A percentile compares a stretch with the other conserved stretches of the same genome.
Conservation (phyloP, 2,797 vertebrate genomes). For the Sibirionetta formosa region DNA sequence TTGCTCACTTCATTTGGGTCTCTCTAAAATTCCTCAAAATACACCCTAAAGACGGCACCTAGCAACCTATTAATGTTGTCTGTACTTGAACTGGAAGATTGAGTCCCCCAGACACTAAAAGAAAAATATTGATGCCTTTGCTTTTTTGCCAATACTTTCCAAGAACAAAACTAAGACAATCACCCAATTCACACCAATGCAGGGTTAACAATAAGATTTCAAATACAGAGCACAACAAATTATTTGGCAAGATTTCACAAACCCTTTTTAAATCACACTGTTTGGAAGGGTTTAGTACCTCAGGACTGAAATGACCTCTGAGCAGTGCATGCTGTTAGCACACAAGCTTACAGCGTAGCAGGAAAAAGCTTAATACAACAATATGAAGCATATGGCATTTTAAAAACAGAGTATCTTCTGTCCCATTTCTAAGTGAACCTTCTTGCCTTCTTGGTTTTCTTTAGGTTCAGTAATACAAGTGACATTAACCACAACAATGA, state of each 20-base stretch:
- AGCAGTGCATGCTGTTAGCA: neutral
- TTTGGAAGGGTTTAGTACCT: constrained; percentile 32
- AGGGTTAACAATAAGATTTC: neutral
- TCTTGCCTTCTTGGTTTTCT: neutral
- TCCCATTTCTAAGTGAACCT: neutral
- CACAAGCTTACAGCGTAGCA: neutral
- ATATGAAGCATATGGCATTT: neutral
- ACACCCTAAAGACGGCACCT: constrained; percentile 6
- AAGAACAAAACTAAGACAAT: constrained; percentile 11
- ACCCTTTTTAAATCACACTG: constrained; percentile 25
- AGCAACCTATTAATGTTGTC: neutral
- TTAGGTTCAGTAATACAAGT: constrained; percentile 36
- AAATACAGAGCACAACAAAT: constrained; percentile 6
- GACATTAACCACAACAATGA: constrained; percentile 23
- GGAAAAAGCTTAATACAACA: neutral
- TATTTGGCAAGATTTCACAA: neutral
- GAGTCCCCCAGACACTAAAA: neutral
- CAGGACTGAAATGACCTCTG: neutral
- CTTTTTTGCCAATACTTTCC: neutral
- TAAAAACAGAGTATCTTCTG: neutral
- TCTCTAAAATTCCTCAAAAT: constrained; percentile 39
- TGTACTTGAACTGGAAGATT: neutral
- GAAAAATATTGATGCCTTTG: neutral
- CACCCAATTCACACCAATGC: neutral
- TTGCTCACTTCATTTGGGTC: neutral